phyloP scores from a whole-genome alignment of 2,113 vertebrate species.

The Dendrocopos noguchii region DNA sequence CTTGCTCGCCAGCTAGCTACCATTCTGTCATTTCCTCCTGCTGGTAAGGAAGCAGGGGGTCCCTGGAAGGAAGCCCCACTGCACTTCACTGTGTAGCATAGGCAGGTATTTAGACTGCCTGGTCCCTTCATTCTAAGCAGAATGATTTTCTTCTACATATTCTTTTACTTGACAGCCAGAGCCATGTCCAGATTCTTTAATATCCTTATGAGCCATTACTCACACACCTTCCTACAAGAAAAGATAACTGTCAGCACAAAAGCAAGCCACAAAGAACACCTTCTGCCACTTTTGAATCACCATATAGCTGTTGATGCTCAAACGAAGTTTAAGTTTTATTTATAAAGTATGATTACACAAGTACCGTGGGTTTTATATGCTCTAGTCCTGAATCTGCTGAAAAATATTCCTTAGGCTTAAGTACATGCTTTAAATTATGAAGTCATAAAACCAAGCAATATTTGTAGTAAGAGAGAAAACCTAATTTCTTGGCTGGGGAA shows the following conservation, averaged over 20 bases:
- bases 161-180: background rate
- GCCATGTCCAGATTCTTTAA: background rate
- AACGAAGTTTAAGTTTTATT: slow-evolving; percentile 16
- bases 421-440: background rate
- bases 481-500: slow-evolving; percentile 2
- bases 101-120: background rate
- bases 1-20: background rate
- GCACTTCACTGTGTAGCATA: background rate
- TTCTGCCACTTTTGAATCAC: background rate
- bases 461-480: slow-evolving; percentile 48
- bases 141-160: background rate
- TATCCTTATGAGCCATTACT: background rate
- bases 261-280: background rate
- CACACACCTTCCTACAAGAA: background rate
- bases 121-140: background rate
- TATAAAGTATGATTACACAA: background rate
- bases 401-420: background rate
- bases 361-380: background rate
- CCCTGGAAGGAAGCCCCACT: background rate
- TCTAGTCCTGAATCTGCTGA: background rate
- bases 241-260: background rate
- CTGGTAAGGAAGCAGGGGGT: background rate
- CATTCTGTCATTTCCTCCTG: background rate
- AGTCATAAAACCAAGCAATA: background rate
- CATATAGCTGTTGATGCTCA: background rate